Evolutionary conservation across 1,140 invertebrate genomes (phyloP), one percentile per base, ranked within the genome.

Genomic region (Drosophila arizonae): DNA sequence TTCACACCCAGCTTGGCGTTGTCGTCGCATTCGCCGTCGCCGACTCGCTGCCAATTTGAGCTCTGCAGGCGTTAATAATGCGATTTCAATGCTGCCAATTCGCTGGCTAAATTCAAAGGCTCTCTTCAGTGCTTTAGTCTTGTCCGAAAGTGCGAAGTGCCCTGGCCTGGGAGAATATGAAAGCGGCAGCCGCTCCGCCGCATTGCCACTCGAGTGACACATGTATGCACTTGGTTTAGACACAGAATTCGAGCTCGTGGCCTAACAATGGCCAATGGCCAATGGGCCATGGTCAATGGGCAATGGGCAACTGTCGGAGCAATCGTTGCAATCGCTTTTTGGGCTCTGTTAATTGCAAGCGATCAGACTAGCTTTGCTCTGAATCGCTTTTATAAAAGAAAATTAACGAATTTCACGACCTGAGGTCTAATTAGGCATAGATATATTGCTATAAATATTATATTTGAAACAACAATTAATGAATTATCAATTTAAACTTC

Each of bases 211-310:
- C 78, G 88, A 90, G 73, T 90, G 88, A 90, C 88, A 90, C 78
- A 90, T 90, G 88, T 90, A 90, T 90, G 80, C 84, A 90, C 75
- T 76, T 72, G 75, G 77, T 90, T 90, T 88, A 82, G 84, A 88
- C 74, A 76, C 76, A 79, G 63, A 67, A 70, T 63, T 70, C 79
- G 75, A 73, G 63, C 65, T 78, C 51, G 33, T 26, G 52, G 36
- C 26, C 64, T 68, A 72, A 76, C 73, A 76, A 76, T 76, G 68
- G 73, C 30, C 60, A 13, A 21, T 17, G 60, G 41, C 65, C 43
- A 45, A 17, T 6, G 41, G 6, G 33, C 73, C 72, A 72, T 76
- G 68, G 73, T 15, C 54, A 13, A n/a, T 26, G 58, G 48, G 50
- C 41, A 43, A n/a, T 11, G 10, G 10, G 36, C 36, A 39, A 39